A percentile compares a stretch with the other conserved stretches of the same genome.
These are phyloP conservation scores for Lathamus discolor DNA, from an alignment of 2,113 vertebrate species.

Conservation along the genomic window DNA sequence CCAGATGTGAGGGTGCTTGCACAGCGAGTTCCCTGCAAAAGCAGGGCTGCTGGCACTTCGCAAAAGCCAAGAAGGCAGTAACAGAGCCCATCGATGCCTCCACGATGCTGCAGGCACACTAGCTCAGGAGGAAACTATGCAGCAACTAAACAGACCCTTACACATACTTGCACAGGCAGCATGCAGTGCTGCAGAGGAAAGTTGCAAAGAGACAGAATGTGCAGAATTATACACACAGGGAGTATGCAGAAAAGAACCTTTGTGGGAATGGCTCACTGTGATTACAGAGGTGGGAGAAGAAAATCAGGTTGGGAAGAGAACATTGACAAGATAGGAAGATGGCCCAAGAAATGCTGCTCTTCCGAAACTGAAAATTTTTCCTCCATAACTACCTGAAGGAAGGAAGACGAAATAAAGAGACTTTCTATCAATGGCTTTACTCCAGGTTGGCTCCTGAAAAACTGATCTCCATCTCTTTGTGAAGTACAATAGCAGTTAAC, in stretches of 20 bases:
- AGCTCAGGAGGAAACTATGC: background rate
- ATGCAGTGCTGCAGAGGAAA: background rate
- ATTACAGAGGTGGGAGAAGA: background rate
- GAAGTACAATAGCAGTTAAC: background rate
- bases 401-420: background rate
- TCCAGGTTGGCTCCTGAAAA: background rate
- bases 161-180: background rate
- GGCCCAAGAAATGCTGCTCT: background rate
- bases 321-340: background rate
- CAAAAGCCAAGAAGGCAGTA: background rate
- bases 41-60: background rate
- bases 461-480: background rate
- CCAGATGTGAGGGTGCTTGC: background rate
- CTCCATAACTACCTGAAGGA: background rate
- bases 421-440: background rate
- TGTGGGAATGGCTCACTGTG: background rate
- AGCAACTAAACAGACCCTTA: background rate
- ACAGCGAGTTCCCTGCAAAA: background rate
- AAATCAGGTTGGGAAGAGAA: background rate
- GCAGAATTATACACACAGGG: background rate
- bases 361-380: background rate
- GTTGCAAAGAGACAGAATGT: background rate
- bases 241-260: background rate
- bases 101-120: fast-evolving
- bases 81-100: background rate